Evolutionary conservation across 2,113 vertebrate genomes (phyloP).

Genomic region (Mormyrus iriodes): DNA sequence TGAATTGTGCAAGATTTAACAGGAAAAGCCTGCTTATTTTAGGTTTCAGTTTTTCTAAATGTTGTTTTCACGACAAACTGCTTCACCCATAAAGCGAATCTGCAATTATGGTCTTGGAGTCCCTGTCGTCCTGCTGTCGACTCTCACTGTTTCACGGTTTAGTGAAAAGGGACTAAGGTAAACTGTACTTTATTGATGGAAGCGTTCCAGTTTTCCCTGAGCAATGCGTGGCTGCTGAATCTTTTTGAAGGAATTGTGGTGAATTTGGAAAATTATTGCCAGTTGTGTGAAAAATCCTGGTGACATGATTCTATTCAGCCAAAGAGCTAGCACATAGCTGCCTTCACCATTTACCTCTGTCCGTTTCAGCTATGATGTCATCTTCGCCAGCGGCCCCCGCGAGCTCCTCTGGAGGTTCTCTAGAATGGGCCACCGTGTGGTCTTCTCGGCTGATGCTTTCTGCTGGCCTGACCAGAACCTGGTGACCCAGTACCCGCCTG

Average conservation of each 20-base stretch:
- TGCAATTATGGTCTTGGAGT: neutral
- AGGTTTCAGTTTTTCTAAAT: neutral
- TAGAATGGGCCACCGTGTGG: slow-evolving; percentile 53
- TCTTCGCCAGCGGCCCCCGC: slow-evolving; percentile 58
- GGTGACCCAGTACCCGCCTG: slow-evolving; percentile 62
- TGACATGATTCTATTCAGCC: neutral
- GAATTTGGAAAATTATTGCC: neutral
- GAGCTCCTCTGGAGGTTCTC: slow-evolving; percentile 65
- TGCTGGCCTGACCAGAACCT: slow-evolving; percentile 69
- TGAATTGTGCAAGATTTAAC: neutral
- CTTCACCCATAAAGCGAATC: neutral
- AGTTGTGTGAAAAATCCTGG: neutral
- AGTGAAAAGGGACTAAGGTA: neutral
- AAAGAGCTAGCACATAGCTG: neutral
- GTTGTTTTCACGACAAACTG: neutral
- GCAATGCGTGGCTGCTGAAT: too few relatives aligned
- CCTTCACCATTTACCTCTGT: neutral
- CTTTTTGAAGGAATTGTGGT: neutral
- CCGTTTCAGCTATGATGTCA: slow-evolving; percentile 62
- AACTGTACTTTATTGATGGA: neutral
- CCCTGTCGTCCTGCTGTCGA: neutral
- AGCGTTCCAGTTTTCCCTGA: neutral
- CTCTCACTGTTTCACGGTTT: neutral
- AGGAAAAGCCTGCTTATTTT: neutral
- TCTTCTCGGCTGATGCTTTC: slow-evolving; percentile 71